Base-by-base conservation (phyloP, 2,113 vertebrate species). In the Triplophysa rosa region DNA sequence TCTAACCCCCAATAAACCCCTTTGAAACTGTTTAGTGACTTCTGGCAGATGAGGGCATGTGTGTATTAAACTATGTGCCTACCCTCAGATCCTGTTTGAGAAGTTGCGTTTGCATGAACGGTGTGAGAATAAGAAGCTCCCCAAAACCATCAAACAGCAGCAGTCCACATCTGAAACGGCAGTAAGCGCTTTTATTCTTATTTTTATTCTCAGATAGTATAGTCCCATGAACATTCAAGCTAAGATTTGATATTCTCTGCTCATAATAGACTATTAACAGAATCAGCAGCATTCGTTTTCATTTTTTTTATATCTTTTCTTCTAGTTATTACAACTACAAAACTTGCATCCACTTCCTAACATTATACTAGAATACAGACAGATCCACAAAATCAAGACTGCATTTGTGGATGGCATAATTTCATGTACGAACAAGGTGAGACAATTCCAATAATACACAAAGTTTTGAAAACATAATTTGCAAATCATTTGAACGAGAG, bases 371-470 rank as follows among this genome's bases (percentile, higher is more conserved):
- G 94, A 98, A 83, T 94, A 97, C 77, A 94, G 97, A 71, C 96
- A 93, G 96, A 88, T 96, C 84, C 96, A 94, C 86, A 98, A 97
- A 87, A 93, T 96, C 90, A 98, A 98, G 87, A 96, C 96, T 29
- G 90, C 95, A 10, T 98, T 96, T 52, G 89, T 98, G 45, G 97
- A 98, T 63, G 95, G 96, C 58, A 89, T 97, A 52, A 87, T 86
- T 7, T 92, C 89, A 0, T 96, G 92, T 84, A 89, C 93, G 89
- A 92, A 79, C 72, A 93, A 96, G 94, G 96, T 98, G 89, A 86
- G 87, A 26, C 23, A 56, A 37, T 61, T 72, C 11, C 33, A 42
- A 16, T 58, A 29, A 24, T 11, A 1, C n/a, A 21, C 54, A 72
- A 1, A 42, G 16, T 49, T 17, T 40, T 61, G 23, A 8, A 59